A percentile compares a stretch with the other conserved stretches of the same genome.
phyloP scores from a whole-genome alignment of 1,140 invertebrate genomes.

The Mesaphorura yosii region DNA sequence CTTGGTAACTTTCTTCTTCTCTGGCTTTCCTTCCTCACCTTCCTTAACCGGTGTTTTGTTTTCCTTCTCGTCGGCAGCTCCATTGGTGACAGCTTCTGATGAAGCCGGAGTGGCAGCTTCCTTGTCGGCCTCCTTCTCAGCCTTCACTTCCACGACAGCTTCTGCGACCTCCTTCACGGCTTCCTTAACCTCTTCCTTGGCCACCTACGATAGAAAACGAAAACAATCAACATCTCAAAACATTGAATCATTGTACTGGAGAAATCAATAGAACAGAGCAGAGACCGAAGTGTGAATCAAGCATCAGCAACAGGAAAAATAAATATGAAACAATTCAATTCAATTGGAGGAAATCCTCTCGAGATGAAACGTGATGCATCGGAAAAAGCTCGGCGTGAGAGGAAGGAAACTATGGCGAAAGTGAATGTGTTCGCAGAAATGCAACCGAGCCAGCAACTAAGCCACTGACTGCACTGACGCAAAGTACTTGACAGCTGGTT shows the following conservation, averaged over 20 bases:
- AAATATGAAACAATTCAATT: too few species aligned
- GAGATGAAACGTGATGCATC: too few species aligned
- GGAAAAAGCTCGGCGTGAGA: too few species aligned
- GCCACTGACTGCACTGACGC: too few species aligned
- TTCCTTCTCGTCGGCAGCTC: constrained; percentile 8
- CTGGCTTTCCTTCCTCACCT: constrained; percentile 9
- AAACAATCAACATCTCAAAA: constrained; percentile 6
- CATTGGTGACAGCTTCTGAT: constrained; percentile 11
- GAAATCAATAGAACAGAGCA: not conserved
- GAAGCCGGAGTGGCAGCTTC: constrained; percentile 19
- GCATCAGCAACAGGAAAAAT: too few species aligned
- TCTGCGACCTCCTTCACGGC: constrained; percentile 16
- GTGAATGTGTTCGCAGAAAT: too few species aligned
- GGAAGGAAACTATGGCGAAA: too few species aligned
- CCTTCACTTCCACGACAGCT: constrained; percentile 27
- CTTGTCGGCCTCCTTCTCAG: constrained; percentile 16
- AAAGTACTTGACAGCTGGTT: too few species aligned
- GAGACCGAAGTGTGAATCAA: too few species aligned
- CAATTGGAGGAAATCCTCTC: too few species aligned
- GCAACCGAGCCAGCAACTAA: too few species aligned
- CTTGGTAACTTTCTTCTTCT: constrained; percentile 33
- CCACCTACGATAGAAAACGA: not conserved
- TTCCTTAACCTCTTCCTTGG: constrained; percentile 8
- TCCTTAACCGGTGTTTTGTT: constrained; percentile 26
- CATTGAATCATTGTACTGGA: constrained; percentile 5